Evolutionary conservation across 2,113 vertebrate species (phyloP), one percentile per base, ranked within the genome.

Genomic region (Lophotis ruficrista): DNA sequence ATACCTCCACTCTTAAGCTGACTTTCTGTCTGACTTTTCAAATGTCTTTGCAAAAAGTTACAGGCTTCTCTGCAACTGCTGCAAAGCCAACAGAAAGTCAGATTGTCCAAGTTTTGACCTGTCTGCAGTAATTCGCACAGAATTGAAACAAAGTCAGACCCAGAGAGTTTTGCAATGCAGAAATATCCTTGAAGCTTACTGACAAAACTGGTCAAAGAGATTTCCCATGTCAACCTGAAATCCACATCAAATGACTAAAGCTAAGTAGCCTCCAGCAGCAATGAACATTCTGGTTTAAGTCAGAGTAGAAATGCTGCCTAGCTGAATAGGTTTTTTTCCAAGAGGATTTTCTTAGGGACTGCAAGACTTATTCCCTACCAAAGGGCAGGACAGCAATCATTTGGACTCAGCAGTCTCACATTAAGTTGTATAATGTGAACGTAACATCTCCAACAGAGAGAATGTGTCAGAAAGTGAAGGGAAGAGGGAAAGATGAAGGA

Each of bases 171-270:
- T 0, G 1, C 70, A n/a, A 30, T 38, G 37, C 6, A 16, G 54
- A 79, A 85, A 45, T 85, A 60, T 41, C 62, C 31, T 64, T 94
- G 50, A 91, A 94, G 64, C 57, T 90, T 87, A 60, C 41, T 83
- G 86, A 68, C 72, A 85, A 54, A 87, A 83, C 54, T 73, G 48
- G 89, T 83, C 68, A 69, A 68, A 92, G 71, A 79, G 18, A 86
- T 92, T 93, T 95, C 53, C 15, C 47, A 25, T 79, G 82, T 91
- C 93, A 94, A 80, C 78, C 58, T 83, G 71, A 91, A 96, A 93
- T 61, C 75, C 58, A 77, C 75, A 77, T 96, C 62, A 86, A 69
- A 95, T 76, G 73, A 48, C 58, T 85, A 43, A 93, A 73, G 81
- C 79, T 93, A 83, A 61, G 50, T 68, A 90, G 58, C 75, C 54